phyloP scores from a whole-genome alignment of 92 coral and sea anemone species.

The Blastomussa wellsi region DNA sequence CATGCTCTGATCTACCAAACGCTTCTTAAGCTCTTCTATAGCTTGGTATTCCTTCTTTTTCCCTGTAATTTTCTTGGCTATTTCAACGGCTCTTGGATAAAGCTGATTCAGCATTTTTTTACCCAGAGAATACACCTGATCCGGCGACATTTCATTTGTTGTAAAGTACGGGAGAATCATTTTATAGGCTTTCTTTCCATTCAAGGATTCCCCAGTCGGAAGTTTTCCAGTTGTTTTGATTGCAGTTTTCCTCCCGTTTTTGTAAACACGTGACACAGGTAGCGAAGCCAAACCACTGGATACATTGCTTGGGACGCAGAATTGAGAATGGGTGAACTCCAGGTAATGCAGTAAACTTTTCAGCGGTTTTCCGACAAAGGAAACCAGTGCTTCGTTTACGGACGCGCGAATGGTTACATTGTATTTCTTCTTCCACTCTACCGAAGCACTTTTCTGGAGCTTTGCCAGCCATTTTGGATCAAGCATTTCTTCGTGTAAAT shows the following conservation, averaged over 20 bases:
- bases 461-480: slow-evolving; percentile 44
- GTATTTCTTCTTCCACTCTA: slow-evolving; percentile 49
- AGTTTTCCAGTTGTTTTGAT: slow-evolving; percentile 74
- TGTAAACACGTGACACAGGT: slow-evolving; percentile 78
- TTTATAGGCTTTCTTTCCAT: slow-evolving; percentile 73
- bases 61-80: slow-evolving; percentile 68
- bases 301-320: slow-evolving; percentile 85
- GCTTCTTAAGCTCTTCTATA: slow-evolving; percentile 63
- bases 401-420: slow-evolving; percentile 49
- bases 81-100: slow-evolving; percentile 81
- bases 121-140: slow-evolving; percentile 74
- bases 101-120: slow-evolving; percentile 62
- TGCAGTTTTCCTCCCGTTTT: slow-evolving; percentile 66
- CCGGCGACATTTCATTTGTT: slow-evolving; percentile 81
- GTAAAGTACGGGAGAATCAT: slow-evolving; percentile 88
- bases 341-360: slow-evolving; percentile 62
- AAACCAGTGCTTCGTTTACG: slow-evolving; percentile 57
- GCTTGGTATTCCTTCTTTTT: slow-evolving; percentile 50
- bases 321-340: slow-evolving; percentile 68
- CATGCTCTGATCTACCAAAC: slow-evolving; percentile 66
- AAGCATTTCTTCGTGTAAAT: slow-evolving; percentile 52
- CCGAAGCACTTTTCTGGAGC: slow-evolving; percentile 28
- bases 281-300: slow-evolving; percentile 82
- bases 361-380: slow-evolving; percentile 70
- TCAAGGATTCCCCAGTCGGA: slow-evolving; percentile 62